These are phyloP conservation scores for Microcebus jonahi DNA, from an alignment of 2,113 vertebrate genomes.

Conservation along the genomic window DNA sequence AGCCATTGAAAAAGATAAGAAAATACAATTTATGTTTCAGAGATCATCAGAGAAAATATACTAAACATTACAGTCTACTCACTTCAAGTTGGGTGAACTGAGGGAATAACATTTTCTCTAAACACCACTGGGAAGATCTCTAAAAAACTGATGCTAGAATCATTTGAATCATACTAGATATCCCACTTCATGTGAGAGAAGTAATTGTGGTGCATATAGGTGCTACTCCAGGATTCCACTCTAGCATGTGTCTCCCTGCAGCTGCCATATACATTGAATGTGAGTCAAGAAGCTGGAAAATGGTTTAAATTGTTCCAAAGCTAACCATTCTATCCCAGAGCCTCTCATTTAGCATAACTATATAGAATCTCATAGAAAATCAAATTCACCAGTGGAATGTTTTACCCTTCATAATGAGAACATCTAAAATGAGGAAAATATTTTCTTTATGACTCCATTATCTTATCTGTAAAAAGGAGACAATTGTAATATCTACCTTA, in stretches of 20 bases:
- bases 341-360: background rate
- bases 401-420: background rate
- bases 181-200: background rate
- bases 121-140: background rate
- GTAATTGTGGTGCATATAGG: background rate
- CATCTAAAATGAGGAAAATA: background rate
- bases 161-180: background rate
- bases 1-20: background rate
- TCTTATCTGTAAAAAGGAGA: background rate
- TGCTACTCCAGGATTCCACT: background rate
- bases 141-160: background rate
- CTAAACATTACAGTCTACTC: background rate
- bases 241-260: background rate
- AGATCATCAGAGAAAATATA: background rate
- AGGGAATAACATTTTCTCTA: background rate
- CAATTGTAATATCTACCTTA: background rate
- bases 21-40: background rate
- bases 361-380: background rate
- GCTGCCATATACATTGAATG: background rate
- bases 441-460: background rate
- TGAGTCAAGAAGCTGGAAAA: background rate
- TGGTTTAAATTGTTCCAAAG: background rate
- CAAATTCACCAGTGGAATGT: background rate
- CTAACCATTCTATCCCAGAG: background rate
- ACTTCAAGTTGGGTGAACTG: background rate